Evolutionary conservation across 2,888 invertebrate species (phyloP), one percentile per base, ranked within the genome.

Genomic region (Clistopyga incitator): DNA sequence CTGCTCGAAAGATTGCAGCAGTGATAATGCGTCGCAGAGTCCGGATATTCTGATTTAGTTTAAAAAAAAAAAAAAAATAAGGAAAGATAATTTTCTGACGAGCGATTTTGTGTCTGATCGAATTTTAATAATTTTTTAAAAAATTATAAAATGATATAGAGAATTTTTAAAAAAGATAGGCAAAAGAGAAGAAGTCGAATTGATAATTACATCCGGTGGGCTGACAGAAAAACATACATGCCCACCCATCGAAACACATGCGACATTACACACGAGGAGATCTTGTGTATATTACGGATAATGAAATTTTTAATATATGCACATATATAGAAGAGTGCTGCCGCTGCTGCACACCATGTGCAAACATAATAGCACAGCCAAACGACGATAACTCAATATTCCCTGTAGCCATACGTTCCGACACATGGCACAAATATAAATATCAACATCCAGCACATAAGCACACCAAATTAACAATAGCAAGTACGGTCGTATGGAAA

Each of bases 201-300:
- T 56, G 42, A 29, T 71, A 71, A 81, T 81, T 76, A 38, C 81
- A 76, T 81, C 80, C 52, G 67, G 59, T 64, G 38, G 20, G 20
- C 18, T 20, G 25, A 47, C 54, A 34, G 34, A 18, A n/a, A n/a
- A 59, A 42, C 65, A 70, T 23, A 47, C 29, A 50, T 42, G 45
- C 34, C 34, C 61, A 67, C 54, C 18, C 50, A 52, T 80, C 45
- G 54, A 45, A 59, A 74, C 76, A 82, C 72, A 72, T 82, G 81
- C 25, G 38, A 38, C 61, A 50, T 65, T 77, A 65, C 23, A 20
- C 38, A 6, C 20, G 59, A 8, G 0, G 65, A 47, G 47, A 65
- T 67, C 54, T 15, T 34, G 65, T 52, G 78, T 74, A 34, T 54
- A 59, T 78, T 50, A 68, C 50, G 42, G 67, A 38, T 68, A 72